A percentile compares a stretch with the other conserved stretches of the same genome.
Conservation (phyloP, 2,888 invertebrate species). For the Leptopilina drosophilae region DNA sequence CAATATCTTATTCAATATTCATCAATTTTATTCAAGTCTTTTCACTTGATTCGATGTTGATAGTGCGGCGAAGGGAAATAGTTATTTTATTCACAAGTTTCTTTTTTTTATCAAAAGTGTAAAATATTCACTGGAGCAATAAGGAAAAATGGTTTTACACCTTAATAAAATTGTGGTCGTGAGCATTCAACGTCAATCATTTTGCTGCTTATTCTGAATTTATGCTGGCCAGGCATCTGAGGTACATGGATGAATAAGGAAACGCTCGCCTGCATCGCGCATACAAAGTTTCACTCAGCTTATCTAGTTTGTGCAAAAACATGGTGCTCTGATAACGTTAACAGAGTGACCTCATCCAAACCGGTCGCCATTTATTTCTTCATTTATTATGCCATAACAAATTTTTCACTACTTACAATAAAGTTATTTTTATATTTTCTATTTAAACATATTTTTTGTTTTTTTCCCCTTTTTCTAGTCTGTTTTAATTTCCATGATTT, state of each 20-base stretch:
- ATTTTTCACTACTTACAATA: background rate
- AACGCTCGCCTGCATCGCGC: conserved; percentile 43
- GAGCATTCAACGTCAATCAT: conserved; percentile 39
- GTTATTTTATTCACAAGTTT: background rate
- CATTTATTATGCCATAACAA: conserved; percentile 51
- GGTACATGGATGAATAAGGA: conserved; percentile 37
- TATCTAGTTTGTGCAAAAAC: conserved; percentile 48
- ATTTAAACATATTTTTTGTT: no score
- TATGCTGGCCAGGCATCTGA: conserved; percentile 33
- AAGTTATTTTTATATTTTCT: no score
- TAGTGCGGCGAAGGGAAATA: background rate
- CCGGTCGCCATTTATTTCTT: conserved; percentile 47
- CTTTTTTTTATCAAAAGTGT: background rate
- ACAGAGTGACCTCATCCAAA: background rate
- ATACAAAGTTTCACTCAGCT: conserved; percentile 58
- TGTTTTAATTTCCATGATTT: no score
- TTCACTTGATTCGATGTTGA: background rate
- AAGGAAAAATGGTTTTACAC: background rate
- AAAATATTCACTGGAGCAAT: background rate
- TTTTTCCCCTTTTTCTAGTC: no score
- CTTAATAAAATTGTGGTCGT: conserved; percentile 9
- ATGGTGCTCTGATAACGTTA: conserved; percentile 27
- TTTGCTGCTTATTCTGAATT: conserved; percentile 29
- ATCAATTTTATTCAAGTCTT: conserved; percentile 5
- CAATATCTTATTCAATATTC: background rate